Base-by-base conservation (phyloP, 1,140 invertebrate species). In the Apis cerana region DNA sequence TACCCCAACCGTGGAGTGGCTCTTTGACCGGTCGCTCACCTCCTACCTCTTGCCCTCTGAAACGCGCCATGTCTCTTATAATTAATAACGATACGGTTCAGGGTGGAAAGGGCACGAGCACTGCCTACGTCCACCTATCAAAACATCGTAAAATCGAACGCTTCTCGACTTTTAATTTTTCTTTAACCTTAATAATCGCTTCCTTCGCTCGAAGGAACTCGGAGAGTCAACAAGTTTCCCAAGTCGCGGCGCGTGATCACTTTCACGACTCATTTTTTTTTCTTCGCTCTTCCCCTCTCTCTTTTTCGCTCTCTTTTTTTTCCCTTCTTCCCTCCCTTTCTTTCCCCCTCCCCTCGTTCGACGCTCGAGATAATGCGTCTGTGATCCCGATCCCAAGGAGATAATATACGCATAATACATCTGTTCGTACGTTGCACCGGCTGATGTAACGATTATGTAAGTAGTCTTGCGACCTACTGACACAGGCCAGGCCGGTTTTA, bases 401-500 rank as follows among this genome's bases (percentile, higher is more conserved):
- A 84, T 84, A 80, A 86, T 7, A 52, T 50, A 54, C 56, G 54
- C 58, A 33, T 43, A 43, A 43, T 23, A 23, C 62, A 65, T 65
- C 27, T 61, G 33, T 7, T 21, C 12, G 13, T 8, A 23, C 71
- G 21, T 43, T n/a, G 13, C 58, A 15, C 7, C 19, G 56, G 67
- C 13, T 65, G 43, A 61, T 23, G 78, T 48, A 80, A 79, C n/a
- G 54, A n/a, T 86, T 76, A 67, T 11, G 85, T 43, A 86, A 85
- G 33, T 43, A 50, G 27, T 7, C 0, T 5, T 52, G 7, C 61
- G 56, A 75, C 61, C 82, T 64, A 74, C 59, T 59, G 64, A 75
- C 67, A 58, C 52, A 52, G 23, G 58, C n/a, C 71, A 70, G 75
- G 23, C 77, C 50, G 65, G 81, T 86, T 85, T 86, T 86, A 86